Evolutionary conservation across 2,797 vertebrate species (phyloP).

Genomic region (Triplophysa bombifrons): DNA sequence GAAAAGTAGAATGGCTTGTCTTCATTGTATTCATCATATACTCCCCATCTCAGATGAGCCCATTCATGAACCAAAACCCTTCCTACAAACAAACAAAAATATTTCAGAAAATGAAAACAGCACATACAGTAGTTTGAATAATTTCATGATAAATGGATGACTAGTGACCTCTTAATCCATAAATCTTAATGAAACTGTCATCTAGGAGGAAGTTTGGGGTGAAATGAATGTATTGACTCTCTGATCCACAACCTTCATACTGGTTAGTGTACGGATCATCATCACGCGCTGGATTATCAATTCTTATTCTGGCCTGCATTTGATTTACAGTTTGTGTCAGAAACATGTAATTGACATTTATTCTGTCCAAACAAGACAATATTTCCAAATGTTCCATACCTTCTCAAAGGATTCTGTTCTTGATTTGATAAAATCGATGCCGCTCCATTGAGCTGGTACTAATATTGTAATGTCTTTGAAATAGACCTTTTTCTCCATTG

Average conservation of each 20-base stretch:
- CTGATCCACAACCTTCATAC: constrained; percentile 60
- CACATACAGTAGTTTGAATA: too few species aligned
- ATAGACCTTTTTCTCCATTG: constrained; percentile 69
- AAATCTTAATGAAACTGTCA: too few species aligned
- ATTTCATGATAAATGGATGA: too few species aligned
- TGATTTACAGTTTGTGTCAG: too few species aligned
- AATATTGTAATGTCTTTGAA: constrained; percentile 72
- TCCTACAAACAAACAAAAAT: too few species aligned
- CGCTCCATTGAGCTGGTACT: constrained; percentile 69
- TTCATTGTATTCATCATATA: constrained; percentile 70
- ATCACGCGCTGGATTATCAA: constrained; percentile 58
- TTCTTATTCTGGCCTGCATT: background rate
- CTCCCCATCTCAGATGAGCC: too few species aligned
- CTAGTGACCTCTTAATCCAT: too few species aligned
- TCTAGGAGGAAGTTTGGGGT: too few species aligned
- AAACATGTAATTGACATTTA: background rate
- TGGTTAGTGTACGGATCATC: constrained; percentile 73
- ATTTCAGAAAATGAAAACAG: too few species aligned
- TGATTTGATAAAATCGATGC: constrained; percentile 56
- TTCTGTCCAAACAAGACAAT: background rate
- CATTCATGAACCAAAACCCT: too few species aligned
- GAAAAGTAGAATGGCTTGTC: constrained; percentile 66
- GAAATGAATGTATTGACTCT: too few species aligned
- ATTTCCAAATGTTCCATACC: constrained; percentile 51
- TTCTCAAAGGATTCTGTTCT: constrained; percentile 67